phyloP scores from a whole-genome alignment of 2,888 invertebrate genomes.

The Blera fallax region DNA sequence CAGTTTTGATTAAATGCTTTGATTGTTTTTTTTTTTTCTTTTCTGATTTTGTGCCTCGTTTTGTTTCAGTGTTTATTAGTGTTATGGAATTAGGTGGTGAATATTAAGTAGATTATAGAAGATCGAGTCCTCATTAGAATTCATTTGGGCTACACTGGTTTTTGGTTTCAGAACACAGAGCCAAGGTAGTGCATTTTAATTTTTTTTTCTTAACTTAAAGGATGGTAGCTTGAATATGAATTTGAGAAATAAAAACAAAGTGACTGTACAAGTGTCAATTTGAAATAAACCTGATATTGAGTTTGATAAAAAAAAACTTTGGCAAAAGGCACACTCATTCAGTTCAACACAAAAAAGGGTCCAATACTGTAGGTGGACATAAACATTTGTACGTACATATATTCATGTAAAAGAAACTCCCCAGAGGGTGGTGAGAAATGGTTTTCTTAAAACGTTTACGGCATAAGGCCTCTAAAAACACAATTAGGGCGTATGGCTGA shows the following conservation, averaged over 20 bases:
- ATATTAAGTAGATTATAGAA: constrained; percentile 26
- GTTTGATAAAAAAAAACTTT: background rate
- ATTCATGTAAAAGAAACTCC: no score
- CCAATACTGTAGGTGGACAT: background rate
- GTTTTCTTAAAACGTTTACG: no score
- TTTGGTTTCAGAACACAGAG: background rate
- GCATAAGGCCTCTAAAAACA: no score
- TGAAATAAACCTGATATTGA: background rate
- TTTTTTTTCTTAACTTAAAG: background rate
- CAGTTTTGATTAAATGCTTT: constrained; percentile 59
- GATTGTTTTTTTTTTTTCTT: constrained; percentile 11
- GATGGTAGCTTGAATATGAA: background rate
- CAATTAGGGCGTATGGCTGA: no score
- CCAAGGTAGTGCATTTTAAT: constrained; percentile 29
- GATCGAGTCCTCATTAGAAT: constrained; percentile 50
- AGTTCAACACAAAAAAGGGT: background rate
- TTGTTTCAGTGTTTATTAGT: constrained; percentile 38
- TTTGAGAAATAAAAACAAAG: background rate
- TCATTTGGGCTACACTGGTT: constrained; percentile 13
- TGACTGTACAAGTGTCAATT: background rate
- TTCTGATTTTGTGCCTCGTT: constrained; percentile 1
- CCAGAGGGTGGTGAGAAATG: no score
- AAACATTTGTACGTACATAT: no score
- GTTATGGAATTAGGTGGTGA: constrained; percentile 28
- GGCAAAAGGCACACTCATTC: background rate